Evolutionary conservation across 2,797 vertebrate genomes (phyloP).

Genomic region (Hippoglossus hippoglossus): DNA sequence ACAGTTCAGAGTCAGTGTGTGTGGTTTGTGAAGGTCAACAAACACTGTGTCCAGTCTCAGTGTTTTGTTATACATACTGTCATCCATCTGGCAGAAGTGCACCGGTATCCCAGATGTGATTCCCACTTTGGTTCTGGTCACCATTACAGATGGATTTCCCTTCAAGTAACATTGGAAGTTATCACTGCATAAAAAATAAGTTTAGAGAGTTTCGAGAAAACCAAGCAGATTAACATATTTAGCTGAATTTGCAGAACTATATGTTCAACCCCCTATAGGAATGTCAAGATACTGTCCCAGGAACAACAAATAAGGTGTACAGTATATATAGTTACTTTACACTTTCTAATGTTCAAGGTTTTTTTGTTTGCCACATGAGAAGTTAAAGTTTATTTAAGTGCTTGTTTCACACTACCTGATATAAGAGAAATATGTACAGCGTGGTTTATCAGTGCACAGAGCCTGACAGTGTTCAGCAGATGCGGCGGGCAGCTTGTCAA

Average conservation of each 20-base stretch:
- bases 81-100: slow-evolving; percentile 50
- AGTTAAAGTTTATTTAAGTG: too few species aligned
- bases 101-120: slow-evolving; percentile 64
- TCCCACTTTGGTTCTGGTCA: background rate
- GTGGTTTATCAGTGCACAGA: slow-evolving; percentile 69
- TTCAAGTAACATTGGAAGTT: slow-evolving; percentile 59
- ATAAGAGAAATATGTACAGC: slow-evolving; percentile 71
- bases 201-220: too few species aligned
- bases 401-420: slow-evolving; percentile 13
- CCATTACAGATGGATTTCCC: slow-evolving; percentile 34
- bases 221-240: background rate
- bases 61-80: too few species aligned
- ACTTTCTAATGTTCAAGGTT: background rate
- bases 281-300: too few species aligned
- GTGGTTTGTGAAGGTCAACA: too few species aligned
- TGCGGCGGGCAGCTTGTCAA: slow-evolving; percentile 11
- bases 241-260: background rate
- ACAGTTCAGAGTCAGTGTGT: too few species aligned
- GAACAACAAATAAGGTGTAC: too few species aligned
- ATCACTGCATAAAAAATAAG: slow-evolving; percentile 29
- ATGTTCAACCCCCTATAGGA: background rate
- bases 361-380: background rate
- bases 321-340: too few species aligned
- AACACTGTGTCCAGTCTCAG: too few species aligned
- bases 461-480: slow-evolving; percentile 70